These are phyloP conservation scores for Pantala flavescens DNA, from an alignment of 1,140 invertebrate genomes.

Conservation along the genomic window DNA sequence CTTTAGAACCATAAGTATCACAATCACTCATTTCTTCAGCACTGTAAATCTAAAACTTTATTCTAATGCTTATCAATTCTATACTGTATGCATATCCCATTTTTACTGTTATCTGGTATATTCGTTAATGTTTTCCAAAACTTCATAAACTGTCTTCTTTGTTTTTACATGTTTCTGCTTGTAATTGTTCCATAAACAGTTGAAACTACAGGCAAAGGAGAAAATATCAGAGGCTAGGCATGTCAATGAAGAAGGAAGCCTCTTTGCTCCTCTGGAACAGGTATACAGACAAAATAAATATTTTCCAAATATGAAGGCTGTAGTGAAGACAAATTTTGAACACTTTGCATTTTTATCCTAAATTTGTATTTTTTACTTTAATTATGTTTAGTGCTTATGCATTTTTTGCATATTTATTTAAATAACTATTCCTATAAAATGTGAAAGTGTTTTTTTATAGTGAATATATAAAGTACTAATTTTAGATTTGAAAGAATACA, in stretches of 20 bases:
- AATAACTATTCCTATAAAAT: no score
- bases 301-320: no score
- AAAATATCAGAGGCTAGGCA: constrained; percentile 46
- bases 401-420: no score
- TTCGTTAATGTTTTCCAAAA: neutral
- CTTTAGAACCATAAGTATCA: no score
- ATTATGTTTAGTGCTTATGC: no score
- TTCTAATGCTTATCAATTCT: neutral
- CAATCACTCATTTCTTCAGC: neutral
- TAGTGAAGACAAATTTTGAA: no score
- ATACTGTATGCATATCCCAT: neutral
- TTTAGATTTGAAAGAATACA: no score
- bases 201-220: constrained; percentile 54
- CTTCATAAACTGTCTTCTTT: constrained; percentile 13
- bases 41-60: neutral
- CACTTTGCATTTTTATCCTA: no score
- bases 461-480: no score
- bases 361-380: no score
- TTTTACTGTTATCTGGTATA: constrained; percentile 6
- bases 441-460: no score
- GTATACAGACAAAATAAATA: constrained; percentile 15
- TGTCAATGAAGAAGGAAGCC: constrained; percentile 40
- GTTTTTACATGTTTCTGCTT: constrained; percentile 18
- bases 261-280: constrained; percentile 27
- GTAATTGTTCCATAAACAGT: constrained; percentile 28